phyloP scores from a whole-genome alignment of 2,797 vertebrate species.

The Gambusia yucatana region DNA sequence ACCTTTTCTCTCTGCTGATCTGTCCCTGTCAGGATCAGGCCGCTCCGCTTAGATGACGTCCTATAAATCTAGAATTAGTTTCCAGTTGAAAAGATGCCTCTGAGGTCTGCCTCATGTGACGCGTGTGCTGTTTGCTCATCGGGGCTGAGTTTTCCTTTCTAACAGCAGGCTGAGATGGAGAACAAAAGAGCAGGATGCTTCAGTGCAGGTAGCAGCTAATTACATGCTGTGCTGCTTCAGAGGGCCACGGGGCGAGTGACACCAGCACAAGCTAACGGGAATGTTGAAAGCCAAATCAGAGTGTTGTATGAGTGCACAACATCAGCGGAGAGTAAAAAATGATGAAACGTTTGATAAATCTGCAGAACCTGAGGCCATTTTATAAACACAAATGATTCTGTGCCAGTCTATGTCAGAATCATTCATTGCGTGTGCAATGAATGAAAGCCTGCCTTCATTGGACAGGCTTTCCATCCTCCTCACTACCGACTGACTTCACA shows the following conservation, averaged over 20 bases:
- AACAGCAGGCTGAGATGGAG: slow-evolving; percentile 23
- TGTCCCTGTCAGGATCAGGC: slow-evolving; percentile 15
- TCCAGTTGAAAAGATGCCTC: slow-evolving; percentile 6
- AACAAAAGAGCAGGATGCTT: slow-evolving; percentile 49
- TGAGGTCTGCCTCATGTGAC: slow-evolving; percentile 20
- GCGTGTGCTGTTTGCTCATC: slow-evolving; percentile 1
- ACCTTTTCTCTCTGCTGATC: background rate
- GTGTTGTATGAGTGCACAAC: slow-evolving; percentile 3
- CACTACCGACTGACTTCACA: background rate
- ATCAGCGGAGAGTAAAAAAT: slow-evolving; percentile 19
- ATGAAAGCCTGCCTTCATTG: slow-evolving; percentile 1
- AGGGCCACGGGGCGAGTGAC: slow-evolving; percentile 18
- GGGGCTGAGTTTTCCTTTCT: slow-evolving; percentile 18
- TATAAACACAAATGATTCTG: slow-evolving; percentile 23
- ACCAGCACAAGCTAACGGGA: slow-evolving; percentile 28
- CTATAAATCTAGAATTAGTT: slow-evolving; percentile 19
- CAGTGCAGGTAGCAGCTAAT: slow-evolving; percentile 51
- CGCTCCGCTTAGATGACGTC: slow-evolving; percentile 10
- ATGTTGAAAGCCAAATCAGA: slow-evolving; percentile 31
- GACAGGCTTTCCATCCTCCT: background rate
- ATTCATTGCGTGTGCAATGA: too few species aligned
- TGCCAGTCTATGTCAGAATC: too few species aligned
- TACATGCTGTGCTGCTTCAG: slow-evolving; percentile 20
- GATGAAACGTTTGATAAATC: slow-evolving; percentile 8
- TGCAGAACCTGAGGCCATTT: slow-evolving; percentile 27